Conservation (phyloP, 2,888 invertebrate species). For the Chorisops tibialis region DNA sequence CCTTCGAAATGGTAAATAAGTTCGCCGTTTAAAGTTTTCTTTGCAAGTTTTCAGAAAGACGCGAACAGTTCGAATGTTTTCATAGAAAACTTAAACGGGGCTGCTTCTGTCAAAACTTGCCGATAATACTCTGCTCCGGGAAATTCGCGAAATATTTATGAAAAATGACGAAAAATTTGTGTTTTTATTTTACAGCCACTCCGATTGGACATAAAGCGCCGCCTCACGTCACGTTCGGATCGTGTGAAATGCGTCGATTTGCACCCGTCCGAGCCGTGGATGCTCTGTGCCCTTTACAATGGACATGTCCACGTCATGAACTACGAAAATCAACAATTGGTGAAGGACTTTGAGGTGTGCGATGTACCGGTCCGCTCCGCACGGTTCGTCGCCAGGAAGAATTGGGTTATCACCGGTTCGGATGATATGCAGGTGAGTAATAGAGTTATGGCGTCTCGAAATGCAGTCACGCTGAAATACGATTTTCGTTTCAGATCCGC, state of each 20-base stretch:
- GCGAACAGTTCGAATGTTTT: neutral
- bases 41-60: neutral
- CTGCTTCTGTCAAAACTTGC: constrained; percentile 5
- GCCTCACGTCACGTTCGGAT: constrained; percentile 95
- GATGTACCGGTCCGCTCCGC: constrained; percentile 95
- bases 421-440: constrained; percentile 75
- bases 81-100: neutral
- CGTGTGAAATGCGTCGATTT: constrained; percentile 97
- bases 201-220: constrained; percentile 96
- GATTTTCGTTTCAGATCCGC: constrained; percentile 58
- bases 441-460: neutral
- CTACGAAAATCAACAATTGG: constrained; percentile 88
- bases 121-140: neutral
- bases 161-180: neutral
- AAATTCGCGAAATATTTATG: too few relatives aligned
- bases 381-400: constrained; percentile 94
- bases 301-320: constrained; percentile 99
- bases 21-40: neutral
- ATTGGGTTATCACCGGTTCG: constrained; percentile 98
- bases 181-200: constrained; percentile 66
- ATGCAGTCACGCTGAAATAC: too few relatives aligned
- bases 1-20: constrained; percentile 9
- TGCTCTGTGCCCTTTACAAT: constrained; percentile 96
- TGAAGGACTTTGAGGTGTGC: constrained; percentile 89
- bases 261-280: constrained; percentile 98